Base-by-base conservation (phyloP, 2,113 vertebrate species). In the Vulpes ferrilata region DNA sequence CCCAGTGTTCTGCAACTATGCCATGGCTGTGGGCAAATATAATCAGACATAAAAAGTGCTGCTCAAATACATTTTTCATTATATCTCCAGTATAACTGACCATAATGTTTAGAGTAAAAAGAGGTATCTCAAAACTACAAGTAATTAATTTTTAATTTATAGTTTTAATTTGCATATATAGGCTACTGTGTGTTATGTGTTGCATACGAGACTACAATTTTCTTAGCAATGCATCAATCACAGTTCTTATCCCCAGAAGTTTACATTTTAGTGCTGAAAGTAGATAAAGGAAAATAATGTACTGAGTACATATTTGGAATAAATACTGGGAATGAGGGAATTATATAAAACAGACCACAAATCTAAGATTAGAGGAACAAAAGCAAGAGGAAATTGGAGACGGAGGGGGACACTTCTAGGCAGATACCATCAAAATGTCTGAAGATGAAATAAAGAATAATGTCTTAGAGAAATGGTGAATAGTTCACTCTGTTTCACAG, bases 61-160 rank as follows among this genome's bases (percentile, higher is more conserved):
- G 19, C 60, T 93, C 43, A 71, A 81, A 64, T 23, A 60, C 55
- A 60, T 35, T 73, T 90, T 80, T 69, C 48, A 73, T 73, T 80
- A 43, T 76, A 32, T 94, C 69, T 48, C 69, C 79, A 59, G 2
- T 67, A 62, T 71, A 59, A 65, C 0, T 92, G 80, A 83, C 15
- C 73, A 62, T 65, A 76, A 82, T 20, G 7, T 55, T 92, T 81
- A 94, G 22, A 94, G n/a, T 81, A 73, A 92, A 96, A 86, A 93
- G 3, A 81, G 80, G 43, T 73, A 69, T 32, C 71, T 30, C n/a
- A 43, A 51, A 38, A 71, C n/a, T 80, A 35, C 8, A 62, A 90
- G n/a, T 64, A 82, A 73, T 71, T 74, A n/a, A n/a, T 94, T 93
- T 84, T 67, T 59, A 87, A 78, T 90, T 51, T 38, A 6, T 62